phyloP scores from a whole-genome alignment of 1,140 invertebrate species.

The Archivesica marissinica region DNA sequence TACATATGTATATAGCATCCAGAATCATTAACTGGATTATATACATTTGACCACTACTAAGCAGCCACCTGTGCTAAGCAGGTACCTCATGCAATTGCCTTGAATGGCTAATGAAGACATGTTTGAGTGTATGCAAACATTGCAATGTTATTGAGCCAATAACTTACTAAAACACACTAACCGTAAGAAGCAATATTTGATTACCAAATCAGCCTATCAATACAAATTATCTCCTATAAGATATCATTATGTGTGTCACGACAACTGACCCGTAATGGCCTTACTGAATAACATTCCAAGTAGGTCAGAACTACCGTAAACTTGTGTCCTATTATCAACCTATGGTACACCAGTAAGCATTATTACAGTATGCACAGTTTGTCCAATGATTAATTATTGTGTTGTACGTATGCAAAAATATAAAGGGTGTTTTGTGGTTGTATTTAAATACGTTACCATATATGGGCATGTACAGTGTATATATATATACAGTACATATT shows the following conservation, averaged over 20 bases:
- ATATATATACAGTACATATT: too few species aligned
- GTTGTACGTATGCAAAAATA: background rate
- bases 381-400: too few species aligned
- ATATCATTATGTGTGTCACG: background rate
- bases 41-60: too few species aligned
- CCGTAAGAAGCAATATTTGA: conserved; percentile 38
- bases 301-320: background rate
- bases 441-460: background rate
- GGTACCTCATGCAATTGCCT: too few species aligned
- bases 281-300: background rate
- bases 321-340: background rate
- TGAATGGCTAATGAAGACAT: too few species aligned
- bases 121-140: too few species aligned
- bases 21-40: too few species aligned
- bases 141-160: background rate
- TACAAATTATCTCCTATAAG: conserved; percentile 2
- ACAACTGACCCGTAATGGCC: conserved; percentile 5
- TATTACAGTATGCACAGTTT: conserved; percentile 32
- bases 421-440: background rate
- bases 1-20: too few species aligned
- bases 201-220: conserved; percentile 11
- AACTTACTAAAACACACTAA: background rate
- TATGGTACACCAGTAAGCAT: background rate
- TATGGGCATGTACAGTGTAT: background rate
- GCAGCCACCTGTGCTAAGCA: too few species aligned